Base-by-base conservation (phyloP, 1,140 invertebrate species). In the Drosophila sechellia region DNA sequence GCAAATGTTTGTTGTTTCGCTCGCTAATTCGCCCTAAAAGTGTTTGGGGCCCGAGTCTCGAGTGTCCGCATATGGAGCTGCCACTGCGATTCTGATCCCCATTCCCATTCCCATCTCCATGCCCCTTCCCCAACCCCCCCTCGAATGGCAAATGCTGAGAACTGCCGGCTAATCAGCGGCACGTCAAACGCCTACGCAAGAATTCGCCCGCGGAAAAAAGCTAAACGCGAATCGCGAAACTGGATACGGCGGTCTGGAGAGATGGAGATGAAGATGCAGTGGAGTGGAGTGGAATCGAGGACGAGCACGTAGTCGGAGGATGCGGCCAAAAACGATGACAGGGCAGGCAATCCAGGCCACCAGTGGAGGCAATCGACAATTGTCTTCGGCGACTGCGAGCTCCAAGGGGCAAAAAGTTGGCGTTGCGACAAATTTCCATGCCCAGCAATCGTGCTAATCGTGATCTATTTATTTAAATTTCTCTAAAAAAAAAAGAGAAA, bases 91-190 rank as follows among this genome's bases (percentile, higher is more conserved):
- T 45, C 42, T 10, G 37, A 58, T 58, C 34, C 37, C 37, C 12
- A 39, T 39, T 11, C 37, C 37, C 5, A 2, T n/a, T 6, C 20
- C 20, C 20, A 3, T 13, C 5, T 15, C 12, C 4, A 40, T 37
- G 57, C 15, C 58, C 17, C 13, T 40, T 11, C 58, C 27, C 17
- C 17, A 17, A 17, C 17, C 17, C 0, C 17, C 27, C 6, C 27
- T 31, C 13, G 15, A 55, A 55, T 17, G 31, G 20, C 17, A 13
- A 56, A 31, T 31, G 13, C 15, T 17, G 25, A 40, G n/a, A 40
- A 77, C 31, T 69, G 77, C 74, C 43, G 65, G 69, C 83, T 83
- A 87, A 87, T 86, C 83, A 86, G 77, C 76, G 80, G 81, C 60
- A 81, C 71, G 64, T 81, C 78, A 79, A 75, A 77, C 81, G 83